Evolutionary conservation across 37 sponge, comb jelly and placozoan species (phyloP).

Genomic region (Halichondria panicea): DNA sequence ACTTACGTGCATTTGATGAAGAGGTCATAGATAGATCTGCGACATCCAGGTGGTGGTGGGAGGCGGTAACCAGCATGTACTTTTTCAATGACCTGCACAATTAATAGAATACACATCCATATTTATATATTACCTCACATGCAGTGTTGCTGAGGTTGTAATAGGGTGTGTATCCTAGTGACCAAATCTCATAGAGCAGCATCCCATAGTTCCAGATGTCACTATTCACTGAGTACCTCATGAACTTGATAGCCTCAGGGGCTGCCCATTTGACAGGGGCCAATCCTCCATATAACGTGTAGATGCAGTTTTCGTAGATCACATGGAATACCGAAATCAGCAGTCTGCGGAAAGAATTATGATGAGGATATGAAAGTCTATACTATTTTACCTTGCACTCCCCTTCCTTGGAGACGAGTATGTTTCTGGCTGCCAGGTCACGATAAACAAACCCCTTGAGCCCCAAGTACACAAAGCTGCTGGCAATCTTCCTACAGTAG

Average conservation of each 20-base stretch:
- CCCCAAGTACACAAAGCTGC: constrained; percentile 10
- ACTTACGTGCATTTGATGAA: constrained; percentile 17
- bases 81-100: background rate
- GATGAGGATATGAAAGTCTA: too few relatives aligned
- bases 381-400: background rate
- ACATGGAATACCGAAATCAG: background rate
- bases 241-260: constrained; percentile 5
- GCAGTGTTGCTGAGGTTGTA: background rate
- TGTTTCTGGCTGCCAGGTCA: background rate
- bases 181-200: constrained; percentile 6
- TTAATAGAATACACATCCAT: too few relatives aligned
- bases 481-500: constrained; percentile 29
- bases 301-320: background rate
- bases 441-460: background rate
- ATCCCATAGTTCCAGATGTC: constrained; percentile 8
- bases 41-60: constrained; percentile 12
- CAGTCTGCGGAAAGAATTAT: background rate
- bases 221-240: background rate
- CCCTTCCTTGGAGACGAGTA: background rate
- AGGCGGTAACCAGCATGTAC: background rate
- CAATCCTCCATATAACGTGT: background rate
- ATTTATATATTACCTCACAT: too few relatives aligned
- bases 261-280: constrained; percentile 8
- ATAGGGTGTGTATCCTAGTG: background rate
- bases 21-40: background rate